Evolutionary conservation across 2,888 invertebrate species (phyloP).

Genomic region (Spisula subtruncata): DNA sequence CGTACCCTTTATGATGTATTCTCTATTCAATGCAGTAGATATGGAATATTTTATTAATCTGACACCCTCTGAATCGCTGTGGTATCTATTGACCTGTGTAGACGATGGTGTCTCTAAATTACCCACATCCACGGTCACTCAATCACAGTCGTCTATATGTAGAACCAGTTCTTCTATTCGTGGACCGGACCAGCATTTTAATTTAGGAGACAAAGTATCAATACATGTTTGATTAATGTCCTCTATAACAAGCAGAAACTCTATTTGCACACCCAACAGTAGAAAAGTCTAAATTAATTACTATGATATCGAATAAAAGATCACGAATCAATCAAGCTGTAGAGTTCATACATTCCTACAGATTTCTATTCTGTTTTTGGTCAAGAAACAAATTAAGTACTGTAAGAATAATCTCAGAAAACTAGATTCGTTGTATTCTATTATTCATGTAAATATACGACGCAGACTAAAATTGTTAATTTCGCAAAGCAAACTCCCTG

Average conservation of each 20-base stretch:
- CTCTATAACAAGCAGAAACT: conserved; percentile 52
- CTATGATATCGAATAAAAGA: conserved; percentile 64
- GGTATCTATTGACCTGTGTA: conserved; percentile 1
- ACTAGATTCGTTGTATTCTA: conserved; percentile 14
- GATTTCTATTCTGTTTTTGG: conserved; percentile 41
- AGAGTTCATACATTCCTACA: conserved; percentile 54
- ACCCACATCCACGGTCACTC: conserved; percentile 6
- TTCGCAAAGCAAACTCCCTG: not conserved
- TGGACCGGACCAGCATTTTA: conserved; percentile 38
- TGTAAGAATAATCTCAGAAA: conserved; percentile 21
- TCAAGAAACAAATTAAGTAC: conserved; percentile 36
- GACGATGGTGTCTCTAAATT: not conserved
- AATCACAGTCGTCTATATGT: conserved; percentile 12
- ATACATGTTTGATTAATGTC: conserved; percentile 63
- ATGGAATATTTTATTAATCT: not conserved
- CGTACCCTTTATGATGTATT: not conserved
- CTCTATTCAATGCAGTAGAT: not conserved
- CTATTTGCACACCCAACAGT: conserved; percentile 70
- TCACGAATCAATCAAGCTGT: conserved; percentile 56
- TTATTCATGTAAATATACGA: conserved; percentile 30
- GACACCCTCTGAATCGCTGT: not conserved
- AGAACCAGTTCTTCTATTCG: conserved; percentile 2
- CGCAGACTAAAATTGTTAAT: conserved; percentile 31
- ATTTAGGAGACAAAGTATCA: conserved; percentile 44
- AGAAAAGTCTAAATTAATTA: conserved; percentile 72